These are phyloP conservation scores for Phyllotis vaccarum DNA, from an alignment of 2,797 vertebrate species.

Conservation along the genomic window DNA sequence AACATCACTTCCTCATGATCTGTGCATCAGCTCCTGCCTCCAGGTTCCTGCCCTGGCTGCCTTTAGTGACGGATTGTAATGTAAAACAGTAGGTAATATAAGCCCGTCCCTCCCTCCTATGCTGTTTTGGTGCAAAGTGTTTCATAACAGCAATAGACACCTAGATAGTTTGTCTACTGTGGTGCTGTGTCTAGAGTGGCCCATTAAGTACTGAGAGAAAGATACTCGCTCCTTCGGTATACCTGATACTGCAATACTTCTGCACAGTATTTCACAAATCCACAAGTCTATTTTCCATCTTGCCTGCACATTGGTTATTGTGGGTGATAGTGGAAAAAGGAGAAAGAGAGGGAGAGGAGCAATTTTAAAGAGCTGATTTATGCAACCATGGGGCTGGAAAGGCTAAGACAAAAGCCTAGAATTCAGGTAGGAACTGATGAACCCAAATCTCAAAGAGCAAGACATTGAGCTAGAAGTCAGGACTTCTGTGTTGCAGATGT, in stretches of 20 bases:
- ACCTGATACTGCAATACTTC: background rate
- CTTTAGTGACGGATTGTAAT: background rate
- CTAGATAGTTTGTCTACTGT: background rate
- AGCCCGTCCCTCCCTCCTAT: background rate
- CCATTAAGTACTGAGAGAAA: background rate
- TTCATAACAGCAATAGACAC: background rate
- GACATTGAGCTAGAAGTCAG: background rate
- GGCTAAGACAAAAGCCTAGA: background rate
- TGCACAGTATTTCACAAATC: conserved; percentile 1
- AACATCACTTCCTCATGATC: background rate
- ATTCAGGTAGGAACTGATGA: background rate
- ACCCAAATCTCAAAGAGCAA: background rate
- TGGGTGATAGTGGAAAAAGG: background rate
- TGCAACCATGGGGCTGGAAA: background rate
- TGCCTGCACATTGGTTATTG: background rate
- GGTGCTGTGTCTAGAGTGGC: background rate
- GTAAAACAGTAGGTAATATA: background rate
- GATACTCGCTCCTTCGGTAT: background rate
- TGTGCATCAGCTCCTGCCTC: background rate
- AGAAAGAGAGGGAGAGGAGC: background rate
- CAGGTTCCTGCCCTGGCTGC: background rate
- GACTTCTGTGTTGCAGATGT: background rate
- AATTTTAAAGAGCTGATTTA: background rate
- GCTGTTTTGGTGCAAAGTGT: background rate
- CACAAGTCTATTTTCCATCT: background rate